Evolutionary conservation across 2,888 invertebrate species (phyloP).

Genomic region (Drosophila leonis): DNA sequence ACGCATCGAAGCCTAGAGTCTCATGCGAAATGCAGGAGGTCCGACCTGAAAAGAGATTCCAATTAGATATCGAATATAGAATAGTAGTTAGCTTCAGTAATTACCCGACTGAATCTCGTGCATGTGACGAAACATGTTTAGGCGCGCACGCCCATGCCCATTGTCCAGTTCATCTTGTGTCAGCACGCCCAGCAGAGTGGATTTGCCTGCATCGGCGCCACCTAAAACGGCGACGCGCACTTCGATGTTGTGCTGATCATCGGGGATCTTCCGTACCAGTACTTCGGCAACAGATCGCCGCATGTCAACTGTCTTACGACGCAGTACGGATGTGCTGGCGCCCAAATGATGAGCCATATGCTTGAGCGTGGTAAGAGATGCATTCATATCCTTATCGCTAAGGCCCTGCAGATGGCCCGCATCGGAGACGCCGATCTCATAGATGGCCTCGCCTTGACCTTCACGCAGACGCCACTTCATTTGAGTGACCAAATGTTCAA

Average conservation of each 20-base stretch:
- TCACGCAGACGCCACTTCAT: conserved; percentile 99
- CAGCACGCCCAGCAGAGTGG: conserved; percentile 96
- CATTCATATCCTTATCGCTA: conserved; percentile 92
- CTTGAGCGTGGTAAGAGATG: conserved; percentile 93
- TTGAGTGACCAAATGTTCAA: conserved; percentile 99
- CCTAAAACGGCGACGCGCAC: conserved; percentile 97
- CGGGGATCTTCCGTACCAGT: conserved; percentile 94
- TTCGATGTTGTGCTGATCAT: conserved; percentile 95
- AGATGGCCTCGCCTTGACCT: conserved; percentile 98
- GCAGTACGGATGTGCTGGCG: conserved; percentile 91
- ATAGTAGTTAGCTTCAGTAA: not conserved
- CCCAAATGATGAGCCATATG: conserved; percentile 95
- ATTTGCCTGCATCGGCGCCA: conserved; percentile 98
- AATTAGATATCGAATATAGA: not conserved
- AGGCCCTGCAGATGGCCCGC: conserved; percentile 95
- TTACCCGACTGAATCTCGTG: conserved; percentile 94
- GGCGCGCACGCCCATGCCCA: conserved; percentile 96
- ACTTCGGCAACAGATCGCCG: conserved; percentile 93
- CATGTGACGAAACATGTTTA: conserved; percentile 97
- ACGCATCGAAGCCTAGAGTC: conserved; percentile 96
- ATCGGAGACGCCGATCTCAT: conserved; percentile 98
- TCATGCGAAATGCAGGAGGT: conserved; percentile 98
- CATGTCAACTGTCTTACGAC: conserved; percentile 87
- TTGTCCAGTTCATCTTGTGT: conserved; percentile 98
- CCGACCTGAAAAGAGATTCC: conserved; percentile 87